Evolutionary conservation across 2,797 vertebrate genomes (phyloP).

Genomic region (Bradypus variegatus): DNA sequence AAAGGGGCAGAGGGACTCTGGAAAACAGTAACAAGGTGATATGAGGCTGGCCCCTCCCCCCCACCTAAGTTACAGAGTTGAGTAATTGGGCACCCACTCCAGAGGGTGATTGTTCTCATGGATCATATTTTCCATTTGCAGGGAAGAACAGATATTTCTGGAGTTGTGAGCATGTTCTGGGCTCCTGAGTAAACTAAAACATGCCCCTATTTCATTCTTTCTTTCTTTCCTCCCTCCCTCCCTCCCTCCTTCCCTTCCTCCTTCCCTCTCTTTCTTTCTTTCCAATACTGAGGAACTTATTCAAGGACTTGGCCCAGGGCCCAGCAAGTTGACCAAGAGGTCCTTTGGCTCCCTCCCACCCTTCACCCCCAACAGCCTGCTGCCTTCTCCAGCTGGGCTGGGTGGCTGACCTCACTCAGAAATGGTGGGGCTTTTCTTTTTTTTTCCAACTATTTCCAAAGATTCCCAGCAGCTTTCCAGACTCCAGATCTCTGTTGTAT

Average conservation of each 20-base stretch:
- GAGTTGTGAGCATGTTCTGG: conserved; percentile 66
- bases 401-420: conserved; percentile 51
- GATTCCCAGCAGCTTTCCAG: conserved; percentile 28
- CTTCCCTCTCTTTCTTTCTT: conserved; percentile 46
- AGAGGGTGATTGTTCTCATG: background rate
- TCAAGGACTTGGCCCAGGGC: conserved; percentile 62
- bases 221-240: conserved; percentile 17
- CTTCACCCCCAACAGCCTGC: conserved; percentile 3
- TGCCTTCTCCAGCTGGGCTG: conserved; percentile 67
- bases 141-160: conserved; percentile 60
- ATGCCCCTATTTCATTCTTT: conserved; percentile 59
- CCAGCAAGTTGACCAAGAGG: conserved; percentile 59
- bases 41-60: background rate
- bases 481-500: background rate
- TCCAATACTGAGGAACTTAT: conserved; percentile 61
- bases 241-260: too few species aligned
- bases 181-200: conserved; percentile 65
- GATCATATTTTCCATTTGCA: conserved; percentile 60
- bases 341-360: conserved; percentile 42
- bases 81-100: background rate
- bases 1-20: background rate
- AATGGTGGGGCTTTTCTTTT: conserved; percentile 44
- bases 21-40: background rate
- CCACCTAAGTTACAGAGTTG: background rate
- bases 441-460: conserved; percentile 31